Evolutionary conservation across 2,113 vertebrate species (phyloP), one percentile per base, ranked within the genome.

Genomic region (Verasper variegatus): DNA sequence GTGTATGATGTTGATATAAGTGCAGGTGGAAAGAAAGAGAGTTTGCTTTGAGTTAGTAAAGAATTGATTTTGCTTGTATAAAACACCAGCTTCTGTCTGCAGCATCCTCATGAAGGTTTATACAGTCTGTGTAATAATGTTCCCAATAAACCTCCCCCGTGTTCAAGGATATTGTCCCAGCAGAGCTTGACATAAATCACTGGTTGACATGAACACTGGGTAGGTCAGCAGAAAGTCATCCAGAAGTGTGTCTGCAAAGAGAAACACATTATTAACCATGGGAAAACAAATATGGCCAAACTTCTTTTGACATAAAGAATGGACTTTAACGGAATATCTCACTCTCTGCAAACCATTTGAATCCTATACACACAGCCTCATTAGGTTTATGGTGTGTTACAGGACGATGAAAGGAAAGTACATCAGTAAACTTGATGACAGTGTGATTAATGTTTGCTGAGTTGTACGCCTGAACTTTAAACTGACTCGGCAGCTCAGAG

Each of bases 201-300:
- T 95, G 0, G 96, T 97, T 0, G 97, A 97, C 98, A 99, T 98
- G 94, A 98, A 98, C 74, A 99, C 96, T 0, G 96, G 96, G 84
- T 99, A 98, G 0, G 98, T 98, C 88, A 99, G 95, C 74, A 99
- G 95, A 88, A 99, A 98, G 89, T 99, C 98, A 90, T 99, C 97
- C 78, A 98, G 94, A 37, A 98, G 96, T 27, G 93, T 96, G 81
- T 97, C 97, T 99, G 95, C 73, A 93, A 92, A 91, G 52, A 80
- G 65, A 89, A 42, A 23, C 37, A 42, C 42, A 74, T 35, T 14
- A 62, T 23, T 61, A 1, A 70, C 20, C 54, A 59, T 14, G 12
- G 15, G 42, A 68, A 13, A 18, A n/a, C 2, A 5, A 35, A 42
- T 42, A 13, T 42, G 40, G 40, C 13, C 11, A 11, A 78, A 45